A percentile compares a stretch with the other conserved stretches of the same genome.
phyloP scores from a whole-genome alignment of 2,888 invertebrate species.

The Microplitis manilae region DNA sequence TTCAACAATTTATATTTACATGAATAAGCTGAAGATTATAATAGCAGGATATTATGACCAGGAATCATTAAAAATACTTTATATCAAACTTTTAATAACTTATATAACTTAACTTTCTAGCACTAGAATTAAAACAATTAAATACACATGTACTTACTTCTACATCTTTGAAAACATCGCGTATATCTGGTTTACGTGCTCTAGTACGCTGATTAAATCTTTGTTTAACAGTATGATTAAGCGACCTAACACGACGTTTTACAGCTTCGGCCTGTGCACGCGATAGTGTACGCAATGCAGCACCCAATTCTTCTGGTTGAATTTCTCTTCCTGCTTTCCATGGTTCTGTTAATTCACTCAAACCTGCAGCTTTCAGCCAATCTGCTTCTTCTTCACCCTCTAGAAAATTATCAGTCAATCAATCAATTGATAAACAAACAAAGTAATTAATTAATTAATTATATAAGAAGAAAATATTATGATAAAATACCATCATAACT shows the following conservation, averaged over 20 bases:
- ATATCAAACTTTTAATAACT: neutral
- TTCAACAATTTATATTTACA: too few relatives aligned
- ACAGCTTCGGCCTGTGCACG: conserved; percentile 86
- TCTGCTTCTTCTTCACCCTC: conserved; percentile 85
- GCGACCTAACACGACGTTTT: conserved; percentile 80
- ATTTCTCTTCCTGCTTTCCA: conserved; percentile 80
- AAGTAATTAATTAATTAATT: conserved; percentile 8
- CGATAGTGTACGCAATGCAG: conserved; percentile 75
- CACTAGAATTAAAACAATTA: neutral
- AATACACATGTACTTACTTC: conserved; percentile 75
- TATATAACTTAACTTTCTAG: conserved; percentile 23
- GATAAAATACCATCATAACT: conserved; percentile 63
- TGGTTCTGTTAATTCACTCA: conserved; percentile 80
- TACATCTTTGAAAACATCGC: conserved; percentile 87
- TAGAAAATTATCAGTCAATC: conserved; percentile 57
- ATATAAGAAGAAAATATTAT: neutral
- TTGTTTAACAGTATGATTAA: conserved; percentile 83
- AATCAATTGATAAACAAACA: conserved; percentile 4
- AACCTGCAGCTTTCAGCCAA: conserved; percentile 83
- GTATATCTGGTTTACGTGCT: conserved; percentile 82
- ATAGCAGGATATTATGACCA: too few relatives aligned
- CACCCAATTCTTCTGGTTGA: conserved; percentile 74
- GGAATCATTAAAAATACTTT: too few relatives aligned
- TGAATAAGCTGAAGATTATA: too few relatives aligned
- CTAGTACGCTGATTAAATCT: conserved; percentile 70